A percentile compares a stretch with the other conserved stretches of the same genome.
phyloP scores from a whole-genome alignment of 2,113 vertebrate species.

The Cephalopholis sonnerati region DNA sequence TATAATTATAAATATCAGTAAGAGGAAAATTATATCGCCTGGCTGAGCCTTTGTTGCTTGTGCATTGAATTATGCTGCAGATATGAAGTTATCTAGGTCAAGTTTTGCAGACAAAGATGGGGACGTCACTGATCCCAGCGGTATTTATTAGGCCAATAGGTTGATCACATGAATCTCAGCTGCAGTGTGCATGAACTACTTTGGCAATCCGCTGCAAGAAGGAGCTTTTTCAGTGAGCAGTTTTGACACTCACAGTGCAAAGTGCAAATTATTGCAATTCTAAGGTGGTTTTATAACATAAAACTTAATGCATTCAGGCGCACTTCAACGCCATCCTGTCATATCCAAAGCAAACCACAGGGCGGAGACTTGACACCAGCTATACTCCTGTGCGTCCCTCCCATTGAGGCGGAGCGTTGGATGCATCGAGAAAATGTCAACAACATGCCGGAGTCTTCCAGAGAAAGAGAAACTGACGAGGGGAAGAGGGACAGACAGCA shows the following conservation, averaged over 20 bases:
- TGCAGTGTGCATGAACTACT: slow-evolving; percentile 35
- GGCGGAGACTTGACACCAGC: slow-evolving; percentile 59
- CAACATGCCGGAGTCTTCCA: slow-evolving; percentile 78
- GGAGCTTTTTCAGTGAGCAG: background rate
- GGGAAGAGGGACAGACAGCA: background rate
- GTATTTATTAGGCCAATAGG: slow-evolving; percentile 4
- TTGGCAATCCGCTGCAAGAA: background rate
- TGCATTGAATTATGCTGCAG: slow-evolving; percentile 6
- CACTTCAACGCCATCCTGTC: slow-evolving; percentile 43
- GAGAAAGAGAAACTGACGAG: slow-evolving; percentile 38
- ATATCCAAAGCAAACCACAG: slow-evolving; percentile 46
- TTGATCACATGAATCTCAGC: background rate
- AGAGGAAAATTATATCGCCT: background rate
- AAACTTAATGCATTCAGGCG: slow-evolving; percentile 10
- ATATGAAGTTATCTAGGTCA: slow-evolving; percentile 51
- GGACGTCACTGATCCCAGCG: slow-evolving; percentile 4
- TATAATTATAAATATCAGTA: background rate
- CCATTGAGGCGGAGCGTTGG: slow-evolving; percentile 58
- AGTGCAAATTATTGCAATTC: background rate
- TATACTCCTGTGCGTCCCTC: slow-evolving; percentile 1
- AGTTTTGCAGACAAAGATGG: slow-evolving; percentile 51
- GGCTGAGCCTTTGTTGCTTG: background rate
- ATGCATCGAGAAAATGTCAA: slow-evolving; percentile 71
- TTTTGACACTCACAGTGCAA: background rate
- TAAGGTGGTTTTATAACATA: background rate